Evolutionary conservation across 2,888 invertebrate genomes (phyloP).

Genomic region (Antheraea assamensis): DNA sequence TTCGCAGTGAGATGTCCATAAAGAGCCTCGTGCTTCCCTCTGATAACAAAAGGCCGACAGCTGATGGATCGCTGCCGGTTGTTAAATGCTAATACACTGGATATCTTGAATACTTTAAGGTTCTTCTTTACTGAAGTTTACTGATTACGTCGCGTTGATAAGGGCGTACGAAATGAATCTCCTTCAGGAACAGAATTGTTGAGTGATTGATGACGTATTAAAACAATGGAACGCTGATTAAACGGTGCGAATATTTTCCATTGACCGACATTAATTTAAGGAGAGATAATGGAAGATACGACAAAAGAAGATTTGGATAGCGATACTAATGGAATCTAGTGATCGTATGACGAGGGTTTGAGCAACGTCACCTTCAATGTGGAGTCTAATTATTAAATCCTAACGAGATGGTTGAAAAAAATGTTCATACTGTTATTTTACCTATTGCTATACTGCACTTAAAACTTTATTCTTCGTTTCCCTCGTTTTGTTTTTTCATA

Average conservation of each 20-base stretch:
- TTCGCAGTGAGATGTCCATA: neutral
- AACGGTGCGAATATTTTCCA: neutral
- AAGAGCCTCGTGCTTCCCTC: neutral
- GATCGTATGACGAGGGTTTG: no score
- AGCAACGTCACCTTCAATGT: no score
- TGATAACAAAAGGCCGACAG: neutral
- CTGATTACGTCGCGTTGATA: neutral
- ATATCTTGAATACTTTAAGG: neutral
- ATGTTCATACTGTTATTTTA: no score
- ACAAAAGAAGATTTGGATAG: no score
- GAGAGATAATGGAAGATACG: neutral
- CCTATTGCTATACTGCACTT: no score
- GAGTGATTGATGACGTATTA: neutral
- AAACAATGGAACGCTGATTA: neutral
- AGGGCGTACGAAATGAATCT: neutral
- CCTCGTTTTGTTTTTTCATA: neutral
- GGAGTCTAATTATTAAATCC: no score
- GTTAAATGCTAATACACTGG: neutral
- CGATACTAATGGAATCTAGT: no score
- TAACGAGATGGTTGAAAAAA: no score
- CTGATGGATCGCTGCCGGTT: constrained; percentile 2
- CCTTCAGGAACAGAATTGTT: neutral
- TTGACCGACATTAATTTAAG: no score
- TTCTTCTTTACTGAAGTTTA: neutral
- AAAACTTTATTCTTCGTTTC: no score